Base-by-base conservation (phyloP, 2,113 vertebrate species). In the Clarias batrachus region DNA sequence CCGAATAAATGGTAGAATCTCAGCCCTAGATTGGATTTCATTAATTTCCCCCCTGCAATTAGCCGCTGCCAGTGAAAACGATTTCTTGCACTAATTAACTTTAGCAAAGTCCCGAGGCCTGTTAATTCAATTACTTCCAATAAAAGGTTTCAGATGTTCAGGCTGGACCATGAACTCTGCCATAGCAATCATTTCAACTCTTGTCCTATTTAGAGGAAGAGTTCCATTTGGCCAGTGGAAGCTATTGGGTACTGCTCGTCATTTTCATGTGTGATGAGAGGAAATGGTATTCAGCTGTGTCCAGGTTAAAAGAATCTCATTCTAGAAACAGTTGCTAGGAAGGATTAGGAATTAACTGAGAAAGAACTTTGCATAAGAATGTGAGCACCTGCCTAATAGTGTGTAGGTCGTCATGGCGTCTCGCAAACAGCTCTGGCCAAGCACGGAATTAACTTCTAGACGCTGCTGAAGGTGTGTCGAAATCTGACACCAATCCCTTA, bases 41-140 rank as follows among this genome's bases (percentile, higher is more conserved):
- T 80, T 76, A 83, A 84, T 89, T 82, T 91, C 89, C 92, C 88
- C 91, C 81, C 88, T 79, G 83, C 88, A 92, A 92, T 94, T 93
- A 91, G 76, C 89, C 68, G 85, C 89, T n/a, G 85, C 93, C 86
- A 92, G 90, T 79, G 87, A 90, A 81, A 90, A 93, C 93, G 93
- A 94, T 95, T 94, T 94, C 91, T 87, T 88, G 86, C 78, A 88
- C 91, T 93, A 92, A 94, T 94, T 91, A 93, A 89, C 83, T 82
- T 91, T 91, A 87, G 80, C 88, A 71, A 87, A 90, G 89, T 91
- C 86, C 84, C 65, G 70, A 90, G 91, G 90, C 89, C 84, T 41
- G 85, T 90, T 92, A 92, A 93, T 94, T 92, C 89, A 93, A 90
- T 93, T 92, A 89, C 68, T 63, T 52, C 48, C 74, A 80, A 89